Conservation (phyloP, 2,888 invertebrate species). For the Stramonita haemastoma region DNA sequence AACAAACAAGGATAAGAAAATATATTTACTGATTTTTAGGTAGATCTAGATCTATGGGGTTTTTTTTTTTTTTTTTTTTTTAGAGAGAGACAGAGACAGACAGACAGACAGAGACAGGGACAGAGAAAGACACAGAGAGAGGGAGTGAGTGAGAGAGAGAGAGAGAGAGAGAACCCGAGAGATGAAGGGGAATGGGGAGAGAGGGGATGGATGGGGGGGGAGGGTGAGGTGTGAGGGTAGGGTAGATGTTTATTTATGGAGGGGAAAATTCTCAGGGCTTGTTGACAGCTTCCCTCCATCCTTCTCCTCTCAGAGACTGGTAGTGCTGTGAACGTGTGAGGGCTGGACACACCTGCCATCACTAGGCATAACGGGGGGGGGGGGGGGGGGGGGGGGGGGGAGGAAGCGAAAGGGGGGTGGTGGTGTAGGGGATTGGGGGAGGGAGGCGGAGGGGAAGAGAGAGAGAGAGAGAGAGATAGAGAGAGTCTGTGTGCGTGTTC, state of each 20-base stretch:
- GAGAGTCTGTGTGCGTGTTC: neutral
- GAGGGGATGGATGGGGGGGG: neutral
- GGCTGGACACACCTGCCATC: neutral
- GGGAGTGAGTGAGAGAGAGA: too few species aligned
- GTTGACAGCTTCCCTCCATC: neutral
- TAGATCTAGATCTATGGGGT: too few species aligned
- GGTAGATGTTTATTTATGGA: neutral
- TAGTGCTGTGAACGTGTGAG: neutral
- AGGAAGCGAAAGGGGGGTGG: neutral
- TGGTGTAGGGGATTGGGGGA: neutral
- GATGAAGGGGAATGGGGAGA: neutral
- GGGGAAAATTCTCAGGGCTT: neutral
- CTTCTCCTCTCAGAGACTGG: neutral
- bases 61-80: too few species aligned
- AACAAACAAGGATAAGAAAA: too few species aligned
- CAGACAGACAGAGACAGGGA: neutral
- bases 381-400: slow-evolving; percentile 11
- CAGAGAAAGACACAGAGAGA: too few species aligned
- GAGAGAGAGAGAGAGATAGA: neutral
- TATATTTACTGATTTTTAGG: too few species aligned
- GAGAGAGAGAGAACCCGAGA: neutral
- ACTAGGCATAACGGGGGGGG: neutral
- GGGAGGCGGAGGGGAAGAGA: neutral
- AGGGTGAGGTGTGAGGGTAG: neutral
- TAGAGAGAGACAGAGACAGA: neutral